Evolutionary conservation across 2,888 invertebrate genomes (phyloP), one percentile per base, ranked within the genome.

Genomic region (Plebejus anna): DNA sequence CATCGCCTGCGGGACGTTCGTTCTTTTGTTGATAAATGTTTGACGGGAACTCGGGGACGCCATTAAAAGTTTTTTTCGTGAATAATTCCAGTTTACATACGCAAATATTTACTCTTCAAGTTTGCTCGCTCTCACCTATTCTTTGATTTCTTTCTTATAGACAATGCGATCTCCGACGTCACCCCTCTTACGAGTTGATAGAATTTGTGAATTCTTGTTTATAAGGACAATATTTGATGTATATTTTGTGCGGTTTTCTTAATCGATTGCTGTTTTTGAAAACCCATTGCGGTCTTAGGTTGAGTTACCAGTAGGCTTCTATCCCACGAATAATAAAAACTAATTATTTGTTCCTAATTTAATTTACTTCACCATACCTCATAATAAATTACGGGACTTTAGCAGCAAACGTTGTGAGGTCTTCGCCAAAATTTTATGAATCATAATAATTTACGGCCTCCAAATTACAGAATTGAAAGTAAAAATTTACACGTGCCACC

Each of bases 11-110:
- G 94, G 93, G 92, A 93, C 92, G 92, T 92, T 93, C 92, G 90
- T 93, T 94, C 93, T 93, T 93, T 93, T 94, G 93, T 94, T 94
- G 94, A 94, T 93, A 94, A 93, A 93, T 93, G 93, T 93, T 94
- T 94, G 93, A 92, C 94, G 92, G 92, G 88, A 93, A 91, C 94
- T 92, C 89, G 88, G 92, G 92, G 94, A 94, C 93, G 93, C 94
- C 94, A 94, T 94, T 94, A 94, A 93, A 93, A 94, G 93, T 94
- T 94, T 93, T 80, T 93, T 94, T 92, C 92, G 92, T 91, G 92
- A 93, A 92, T 92, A 92, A 93, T 92, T 93, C 88, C 91, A 93
- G 93, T 93, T 93, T 93, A 92, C 94, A 93, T 92, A 92, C 92
- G 92, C 92, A 92, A 94, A 93, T 93, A 91, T 94, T 94, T 92